Conservation (phyloP, 2,797 vertebrate species). For the Distichodus sexfasciatus region DNA sequence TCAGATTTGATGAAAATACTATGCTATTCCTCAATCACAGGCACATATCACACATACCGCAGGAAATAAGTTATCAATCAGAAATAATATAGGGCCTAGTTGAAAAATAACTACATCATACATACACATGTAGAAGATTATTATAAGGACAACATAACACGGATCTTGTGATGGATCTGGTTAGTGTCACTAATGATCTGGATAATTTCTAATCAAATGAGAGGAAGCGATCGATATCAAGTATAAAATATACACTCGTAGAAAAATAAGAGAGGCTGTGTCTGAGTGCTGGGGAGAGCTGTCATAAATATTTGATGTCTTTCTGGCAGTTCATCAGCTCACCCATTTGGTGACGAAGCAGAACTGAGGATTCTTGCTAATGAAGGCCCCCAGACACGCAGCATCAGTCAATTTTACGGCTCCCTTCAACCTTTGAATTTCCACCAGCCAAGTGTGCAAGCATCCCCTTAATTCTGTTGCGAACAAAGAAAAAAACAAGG, state of each 20-base stretch:
- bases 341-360: slow-evolving; percentile 40
- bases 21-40: too few relatives aligned
- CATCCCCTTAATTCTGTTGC: background rate
- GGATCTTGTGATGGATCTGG: slow-evolving; percentile 14
- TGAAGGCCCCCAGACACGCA: slow-evolving; percentile 37
- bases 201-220: slow-evolving; percentile 21
- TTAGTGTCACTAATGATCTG: slow-evolving; percentile 38
- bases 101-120: too few relatives aligned
- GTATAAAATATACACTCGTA: slow-evolving; percentile 16
- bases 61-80: too few relatives aligned
- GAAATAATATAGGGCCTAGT: too few relatives aligned
- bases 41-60: too few relatives aligned
- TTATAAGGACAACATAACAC: background rate
- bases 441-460: slow-evolving; percentile 10
- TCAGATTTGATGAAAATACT: too few relatives aligned
- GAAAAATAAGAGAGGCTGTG: slow-evolving; percentile 19
- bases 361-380: slow-evolving; percentile 43
- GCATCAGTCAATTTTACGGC: slow-evolving; percentile 36
- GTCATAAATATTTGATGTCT: slow-evolving; percentile 53
- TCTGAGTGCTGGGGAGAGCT: slow-evolving; percentile 35
- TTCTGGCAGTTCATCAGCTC: slow-evolving; percentile 42
- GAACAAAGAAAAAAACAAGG: slow-evolving; percentile 1
- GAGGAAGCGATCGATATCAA: slow-evolving; percentile 29
- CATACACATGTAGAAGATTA: too few relatives aligned
- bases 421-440: slow-evolving; percentile 14